Base-by-base conservation (phyloP, 2,113 vertebrate genomes). In the Ptilonorhynchus violaceus region DNA sequence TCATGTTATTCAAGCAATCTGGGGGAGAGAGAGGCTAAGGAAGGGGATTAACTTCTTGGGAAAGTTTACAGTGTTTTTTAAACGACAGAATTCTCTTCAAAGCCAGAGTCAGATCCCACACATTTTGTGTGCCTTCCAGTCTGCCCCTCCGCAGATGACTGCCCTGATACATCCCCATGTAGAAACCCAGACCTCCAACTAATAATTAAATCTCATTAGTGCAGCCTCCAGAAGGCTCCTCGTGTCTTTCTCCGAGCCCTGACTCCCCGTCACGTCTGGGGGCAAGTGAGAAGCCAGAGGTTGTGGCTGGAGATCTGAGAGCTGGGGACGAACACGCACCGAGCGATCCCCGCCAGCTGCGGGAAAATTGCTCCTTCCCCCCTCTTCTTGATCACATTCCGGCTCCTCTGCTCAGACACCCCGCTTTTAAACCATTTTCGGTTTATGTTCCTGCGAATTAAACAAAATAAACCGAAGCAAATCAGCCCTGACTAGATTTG, bases 401-500 rank as follows among this genome's bases (percentile, higher is more conserved):
- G 23, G 23, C 55, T 66, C 58, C 77, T 75, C 79, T 52, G 39
- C 49, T 82, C 87, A 44, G 76, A 70, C 58, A 68, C 60, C 52
- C 68, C 75, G 10, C n/a, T 94, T 72, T 35, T 23, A 37, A 74
- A 27, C 33, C 7, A 1, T 73, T 76, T 79, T 35, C 30, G 25
- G 67, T 87, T 82, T 41, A 73, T 0, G 0, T 53, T 62, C 28
- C 9, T 7, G 18, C 0, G 0, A 83, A 75, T 56, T 53, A 93
- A 95, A 74, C 56, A 52, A 95, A 92, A 78, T 35, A 88, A 95
- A 92, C 64, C 27, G 4, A 69, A 90, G 75, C 59, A 30, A 91
- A 93, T 74, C 64, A 46, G 47, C 68, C 62, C 88, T 89, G 83
- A 60, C 88, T 49, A 9, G 66, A 30, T 77, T 47, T 63, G 75